A percentile compares a stretch with the other conserved stretches of the same genome.
These are phyloP conservation scores for Ophion slaviceki DNA, from an alignment of 2,888 invertebrate genomes.

Conservation along the genomic window DNA sequence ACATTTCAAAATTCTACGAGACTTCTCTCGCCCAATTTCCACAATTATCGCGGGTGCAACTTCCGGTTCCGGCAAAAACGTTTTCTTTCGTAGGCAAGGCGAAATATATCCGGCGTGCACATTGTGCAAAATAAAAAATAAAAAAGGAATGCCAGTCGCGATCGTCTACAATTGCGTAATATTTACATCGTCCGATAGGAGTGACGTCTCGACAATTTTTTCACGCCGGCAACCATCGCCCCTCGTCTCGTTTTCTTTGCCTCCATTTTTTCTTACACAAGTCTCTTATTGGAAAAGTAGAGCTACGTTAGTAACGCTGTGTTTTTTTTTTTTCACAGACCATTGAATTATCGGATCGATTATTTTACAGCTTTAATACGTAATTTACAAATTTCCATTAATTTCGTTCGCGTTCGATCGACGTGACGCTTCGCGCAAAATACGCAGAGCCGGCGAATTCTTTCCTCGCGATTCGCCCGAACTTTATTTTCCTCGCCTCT, in stretches of 20 bases:
- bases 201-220: slow-evolving; percentile 3
- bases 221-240: not conserved
- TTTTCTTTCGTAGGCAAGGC: slow-evolving; percentile 44
- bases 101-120: slow-evolving; percentile 58
- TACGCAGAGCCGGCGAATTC: slow-evolving; percentile 12
- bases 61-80: slow-evolving; percentile 6
- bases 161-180: slow-evolving; percentile 59
- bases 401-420: not conserved
- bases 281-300: slow-evolving; percentile 62
- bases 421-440: not conserved
- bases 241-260: not conserved
- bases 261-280: slow-evolving; percentile 23
- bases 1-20: not conserved
- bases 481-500: not conserved
- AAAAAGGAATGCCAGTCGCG: slow-evolving; percentile 49
- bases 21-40: not conserved
- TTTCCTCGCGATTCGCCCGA: not conserved
- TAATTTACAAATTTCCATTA: slow-evolving; percentile 65
- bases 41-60: not conserved
- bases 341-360: slow-evolving; percentile 61
- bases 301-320: slow-evolving; percentile 42
- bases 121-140: slow-evolving; percentile 49
- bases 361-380: slow-evolving; percentile 63
- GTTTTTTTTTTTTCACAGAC: slow-evolving; percentile 50
- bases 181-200: slow-evolving; percentile 64